Evolutionary conservation across 2,113 vertebrate genomes (phyloP), one percentile per base, ranked within the genome.

Genomic region (Hyperoodon ampullatus): DNA sequence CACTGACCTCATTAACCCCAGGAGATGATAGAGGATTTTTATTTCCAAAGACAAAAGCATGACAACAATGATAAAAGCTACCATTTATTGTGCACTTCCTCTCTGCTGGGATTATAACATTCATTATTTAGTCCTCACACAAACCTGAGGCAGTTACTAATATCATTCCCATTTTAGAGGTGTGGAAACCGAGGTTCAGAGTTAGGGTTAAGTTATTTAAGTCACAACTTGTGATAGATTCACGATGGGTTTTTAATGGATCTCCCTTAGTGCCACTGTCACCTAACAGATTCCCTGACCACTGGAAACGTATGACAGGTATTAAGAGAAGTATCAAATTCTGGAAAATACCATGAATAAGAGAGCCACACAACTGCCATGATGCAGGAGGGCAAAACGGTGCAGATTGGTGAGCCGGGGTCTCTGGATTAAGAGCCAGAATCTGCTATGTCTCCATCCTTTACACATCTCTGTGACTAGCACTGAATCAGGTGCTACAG

Each of bases 1-100:
- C 14, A 88, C 0, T 44, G 39, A 71, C 21, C 33, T 87, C 24
- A 66, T 18, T 77, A 66, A 81, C 63, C 35, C 58, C 30, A 42
- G 70, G 42, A 60, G 28, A 65, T 39, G 23, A 72, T 0, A 15
- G 72, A 24, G 11, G 3, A 18, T 89, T 72, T 66, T 75, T 70
- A 65, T 58, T 95, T 65, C 50, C 72, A 77, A 71, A 93, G 86
- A 93, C 23, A 44, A 63, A 90, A 75, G 74, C 50, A 39, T 19
- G 58, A 33, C 33, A 33, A 86, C 23, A 30, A 60, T 14, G 7
- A 30, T 6, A 44, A 85, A 23, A 66, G 61, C 19, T 65, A n/a
- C 61, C 8, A 6, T 9, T 53, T 35, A 71, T 1, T 55, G 6
- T 66, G 26, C 6, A 21, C 16, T 19, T 75, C 13, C 21, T 44